Base-by-base conservation (phyloP, 2,113 vertebrate genomes). In the Mohoua ochrocephala region DNA sequence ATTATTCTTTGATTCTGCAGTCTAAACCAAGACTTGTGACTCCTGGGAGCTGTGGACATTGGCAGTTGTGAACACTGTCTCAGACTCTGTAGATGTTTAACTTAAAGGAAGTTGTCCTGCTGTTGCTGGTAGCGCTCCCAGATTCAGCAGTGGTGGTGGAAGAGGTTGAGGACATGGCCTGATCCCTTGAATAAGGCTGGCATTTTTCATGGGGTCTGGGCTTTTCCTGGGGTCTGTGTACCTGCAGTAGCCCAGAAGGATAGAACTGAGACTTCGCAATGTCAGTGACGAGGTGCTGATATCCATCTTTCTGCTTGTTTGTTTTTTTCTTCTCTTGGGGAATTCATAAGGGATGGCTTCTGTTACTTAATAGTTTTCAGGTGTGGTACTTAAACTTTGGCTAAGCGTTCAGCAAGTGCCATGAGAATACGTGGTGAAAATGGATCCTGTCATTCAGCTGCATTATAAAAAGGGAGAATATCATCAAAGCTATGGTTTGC, bases 301-400 rank as follows among this genome's bases (percentile, higher is more conserved):
- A 63, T 10, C 35, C 24, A 7, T 37, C 21, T 67, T 85, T 83
- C 78, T 92, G 42, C 60, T 78, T 78, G 22, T 54, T 93, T 91
- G 11, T 1, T 21, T 78, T 84, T 77, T 77, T 5, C 11, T 77
- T 84, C 35, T 90, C n/a, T 59, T 0, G 2, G 20, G 2, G 8
- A 92, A 84, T 87, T 95, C 33, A 5, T 75, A 65, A 84, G 65
- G 41, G 45, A 45, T 63, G 24, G 31, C 15, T 70, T 92, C 26
- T 53, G 59, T 52, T 91, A 84, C 64, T 84, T 94, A 76, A 85
- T 73, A 42, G 67, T 68, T 96, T 95, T 93, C 78, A 94, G 84
- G 37, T 1, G 0, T 45, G 63, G 33, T 90, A 67, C 70, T 93
- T 94, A 69, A 71, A 91, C 70, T 78, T 35, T 75, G 17, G 20